Evolutionary conservation across 2,797 vertebrate genomes (phyloP).

Genomic region (Tamandua tetradactyla): DNA sequence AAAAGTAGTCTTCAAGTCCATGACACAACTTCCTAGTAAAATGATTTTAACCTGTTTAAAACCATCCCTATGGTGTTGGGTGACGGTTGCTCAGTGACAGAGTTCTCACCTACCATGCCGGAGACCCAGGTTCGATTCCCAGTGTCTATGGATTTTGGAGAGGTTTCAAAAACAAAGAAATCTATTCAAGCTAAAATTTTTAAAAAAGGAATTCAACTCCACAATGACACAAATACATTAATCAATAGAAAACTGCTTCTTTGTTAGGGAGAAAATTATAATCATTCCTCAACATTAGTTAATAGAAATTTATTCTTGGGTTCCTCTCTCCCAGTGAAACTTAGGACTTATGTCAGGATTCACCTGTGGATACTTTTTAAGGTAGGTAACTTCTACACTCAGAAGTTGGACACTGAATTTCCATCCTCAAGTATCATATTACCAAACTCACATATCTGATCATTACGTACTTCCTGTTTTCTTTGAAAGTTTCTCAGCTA

Average conservation of each 20-base stretch:
- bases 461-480: not conserved
- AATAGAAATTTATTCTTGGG: slow-evolving; percentile 45
- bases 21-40: slow-evolving; percentile 22
- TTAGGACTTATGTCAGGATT: not conserved
- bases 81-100: no score
- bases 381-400: slow-evolving; percentile 42
- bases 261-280: slow-evolving; percentile 57
- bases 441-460: not conserved
- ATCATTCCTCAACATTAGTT: slow-evolving; percentile 42
- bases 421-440: slow-evolving; percentile 39
- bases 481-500: slow-evolving; percentile 44
- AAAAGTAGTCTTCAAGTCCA: not conserved
- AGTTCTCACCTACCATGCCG: no score
- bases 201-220: slow-evolving; percentile 40
- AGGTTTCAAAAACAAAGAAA: slow-evolving; percentile 49
- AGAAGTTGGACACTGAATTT: not conserved
- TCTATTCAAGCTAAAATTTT: slow-evolving; percentile 45
- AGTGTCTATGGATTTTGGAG: slow-evolving; percentile 18
- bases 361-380: slow-evolving; percentile 1
- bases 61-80: no score
- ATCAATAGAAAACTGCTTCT: slow-evolving; percentile 20
- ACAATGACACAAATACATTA: slow-evolving; percentile 43
- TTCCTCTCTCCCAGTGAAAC: slow-evolving; percentile 27
- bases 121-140: no score
- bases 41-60: slow-evolving; percentile 12